Percentiles rank a stretch among this genome's conserved stretches.
These are phyloP conservation scores for Listrodromus nycthemerus DNA, from an alignment of 2,888 invertebrate species.

Conservation along the genomic window DNA sequence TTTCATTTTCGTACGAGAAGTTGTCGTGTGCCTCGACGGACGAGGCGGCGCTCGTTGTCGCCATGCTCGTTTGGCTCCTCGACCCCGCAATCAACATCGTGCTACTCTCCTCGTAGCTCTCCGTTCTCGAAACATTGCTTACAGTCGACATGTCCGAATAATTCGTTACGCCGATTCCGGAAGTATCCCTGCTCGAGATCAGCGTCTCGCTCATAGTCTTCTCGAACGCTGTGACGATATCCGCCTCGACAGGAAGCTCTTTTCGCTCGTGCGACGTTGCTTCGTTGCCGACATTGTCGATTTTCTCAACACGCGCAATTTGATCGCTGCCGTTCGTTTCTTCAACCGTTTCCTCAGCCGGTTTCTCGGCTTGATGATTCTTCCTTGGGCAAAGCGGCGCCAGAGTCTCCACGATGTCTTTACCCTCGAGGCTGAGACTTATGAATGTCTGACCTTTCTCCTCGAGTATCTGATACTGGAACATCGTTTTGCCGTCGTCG, in stretches of 20 bases:
- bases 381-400: conserved; percentile 84
- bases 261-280: neutral
- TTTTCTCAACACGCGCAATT: conserved; percentile 2
- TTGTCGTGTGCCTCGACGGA: neutral
- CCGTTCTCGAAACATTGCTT: neutral
- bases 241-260: neutral
- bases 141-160: conserved; percentile 40
- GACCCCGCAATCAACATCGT: neutral
- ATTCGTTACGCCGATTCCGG: conserved; percentile 45
- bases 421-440: conserved; percentile 87
- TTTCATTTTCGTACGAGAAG: neutral
- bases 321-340: neutral
- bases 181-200: conserved; percentile 36
- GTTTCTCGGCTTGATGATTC: conserved; percentile 1
- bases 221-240: neutral
- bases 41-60: neutral
- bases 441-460: conserved; percentile 89
- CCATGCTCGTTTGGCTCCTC: neutral
- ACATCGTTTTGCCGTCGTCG: conserved; percentile 89
- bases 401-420: conserved; percentile 88
- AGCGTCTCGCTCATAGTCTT: neutral
- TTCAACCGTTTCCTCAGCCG: neutral
- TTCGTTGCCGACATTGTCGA: neutral
- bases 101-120: conserved; percentile 2
- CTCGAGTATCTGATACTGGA: conserved; percentile 88